Evolutionary conservation across 2,888 invertebrate genomes (phyloP).

Genomic region (Melanophora roralis): DNA sequence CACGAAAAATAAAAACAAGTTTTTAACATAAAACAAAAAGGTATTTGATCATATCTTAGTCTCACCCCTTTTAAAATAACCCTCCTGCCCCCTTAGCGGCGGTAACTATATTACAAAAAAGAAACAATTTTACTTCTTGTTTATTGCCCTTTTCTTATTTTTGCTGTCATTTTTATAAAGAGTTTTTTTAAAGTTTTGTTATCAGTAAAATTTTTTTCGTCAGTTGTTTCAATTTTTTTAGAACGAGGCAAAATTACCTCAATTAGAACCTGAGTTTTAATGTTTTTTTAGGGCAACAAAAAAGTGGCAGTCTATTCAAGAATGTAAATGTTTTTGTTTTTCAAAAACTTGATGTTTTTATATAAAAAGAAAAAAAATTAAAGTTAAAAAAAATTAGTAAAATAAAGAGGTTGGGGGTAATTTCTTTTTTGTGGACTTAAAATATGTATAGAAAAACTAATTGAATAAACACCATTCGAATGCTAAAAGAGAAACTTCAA

Average conservation of each 20-base stretch:
- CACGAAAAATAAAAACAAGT: background rate
- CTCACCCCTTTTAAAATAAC: background rate
- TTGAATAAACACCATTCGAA: background rate
- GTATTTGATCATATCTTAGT: background rate
- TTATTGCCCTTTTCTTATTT: background rate
- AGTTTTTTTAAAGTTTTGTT: background rate
- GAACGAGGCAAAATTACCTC: constrained; percentile 41
- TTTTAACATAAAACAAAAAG: background rate
- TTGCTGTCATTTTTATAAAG: background rate
- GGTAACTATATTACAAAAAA: background rate
- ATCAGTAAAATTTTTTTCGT: too few species aligned
- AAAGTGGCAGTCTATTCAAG: background rate
- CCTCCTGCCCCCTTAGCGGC: background rate
- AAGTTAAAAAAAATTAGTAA: background rate
- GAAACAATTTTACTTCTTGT: background rate
- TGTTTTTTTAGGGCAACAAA: constrained; percentile 24
- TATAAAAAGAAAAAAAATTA: background rate
- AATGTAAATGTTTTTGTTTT: background rate
- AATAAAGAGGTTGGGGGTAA: background rate
- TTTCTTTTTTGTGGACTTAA: background rate
- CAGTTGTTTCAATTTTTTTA: background rate
- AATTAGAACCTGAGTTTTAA: constrained; percentile 44
- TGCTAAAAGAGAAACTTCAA: background rate
- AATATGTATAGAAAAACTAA: background rate
- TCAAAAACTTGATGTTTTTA: background rate